Evolutionary conservation across 2,797 vertebrate genomes (phyloP).

Genomic region (Malurus splendens): DNA sequence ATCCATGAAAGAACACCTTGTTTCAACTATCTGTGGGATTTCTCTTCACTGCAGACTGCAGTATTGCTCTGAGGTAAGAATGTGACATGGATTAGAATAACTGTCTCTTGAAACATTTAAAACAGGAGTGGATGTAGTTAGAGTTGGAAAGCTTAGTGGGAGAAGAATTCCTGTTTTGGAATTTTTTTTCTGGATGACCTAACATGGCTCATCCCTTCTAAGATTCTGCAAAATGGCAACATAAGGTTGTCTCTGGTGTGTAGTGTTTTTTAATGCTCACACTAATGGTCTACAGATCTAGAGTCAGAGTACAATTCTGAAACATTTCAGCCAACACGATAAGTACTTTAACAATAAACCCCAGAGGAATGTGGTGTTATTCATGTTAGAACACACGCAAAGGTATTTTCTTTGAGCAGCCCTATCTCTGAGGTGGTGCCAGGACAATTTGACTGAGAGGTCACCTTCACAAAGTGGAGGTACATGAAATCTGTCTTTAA

Average conservation of each 20-base stretch:
- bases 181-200: background rate
- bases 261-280: background rate
- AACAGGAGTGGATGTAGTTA: background rate
- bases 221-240: background rate
- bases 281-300: background rate
- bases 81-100: background rate
- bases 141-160: background rate
- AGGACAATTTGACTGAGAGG: background rate
- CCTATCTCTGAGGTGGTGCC: background rate
- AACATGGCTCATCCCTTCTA: background rate
- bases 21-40: background rate
- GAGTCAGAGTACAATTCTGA: background rate
- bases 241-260: background rate
- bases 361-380: background rate
- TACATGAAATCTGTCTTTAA: background rate
- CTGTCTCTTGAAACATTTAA: background rate
- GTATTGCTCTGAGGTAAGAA: background rate
- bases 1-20: background rate
- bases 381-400: background rate
- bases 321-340: background rate
- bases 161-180: background rate
- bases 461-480: background rate
- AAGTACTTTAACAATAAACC: background rate
- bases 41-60: background rate
- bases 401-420: background rate